Base-by-base conservation (phyloP, 2,113 vertebrate species). In the Tauraco erythrolophus region DNA sequence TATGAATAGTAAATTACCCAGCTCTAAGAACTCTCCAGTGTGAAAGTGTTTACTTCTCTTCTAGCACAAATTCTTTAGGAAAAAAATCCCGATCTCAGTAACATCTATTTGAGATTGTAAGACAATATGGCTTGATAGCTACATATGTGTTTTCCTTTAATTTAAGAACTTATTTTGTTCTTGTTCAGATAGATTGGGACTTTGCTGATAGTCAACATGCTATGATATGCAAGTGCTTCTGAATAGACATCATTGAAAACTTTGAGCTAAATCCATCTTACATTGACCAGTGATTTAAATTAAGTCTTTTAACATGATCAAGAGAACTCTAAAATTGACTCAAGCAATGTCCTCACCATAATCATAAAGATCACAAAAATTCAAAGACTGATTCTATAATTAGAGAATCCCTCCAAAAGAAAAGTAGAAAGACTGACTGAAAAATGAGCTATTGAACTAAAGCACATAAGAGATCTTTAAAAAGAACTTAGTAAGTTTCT, bases 231-330 rank as follows among this genome's bases (percentile, higher is more conserved):
- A 95, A 94, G 66, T 93, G 45, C 33, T 88, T 94, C 71, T 96
- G 88, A 97, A 95, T 80, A 89, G 58, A 31, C 66, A 54, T 60
- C 41, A 95, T 27, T 97, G 94, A 95, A 97, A 90, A 62, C 25
- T 65, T 87, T 60, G 30, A 86, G 25, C 62, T 88, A 95, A 95
- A 88, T 77, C 17, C 17, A 62, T 92, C 72, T 96, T 92, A 54
- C 80, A 70, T 25, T 86, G 92, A 92, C 46, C 33, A 81, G 50
- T 89, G 72, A 89, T 71, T 95, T 94, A 92, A 85, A 97, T 87
- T 41, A 95, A 96, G 43, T 54, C 70, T 92, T 94, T 96, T 82
- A 91, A 81, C 80, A 91, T 46, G 66, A 94, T 93, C 51, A 95
- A 96, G 23, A 50, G 53, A 85, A 93, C 19, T 94, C 65, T 65